Conservation (phyloP, 2,113 vertebrate genomes). For the Rhineura floridana region DNA sequence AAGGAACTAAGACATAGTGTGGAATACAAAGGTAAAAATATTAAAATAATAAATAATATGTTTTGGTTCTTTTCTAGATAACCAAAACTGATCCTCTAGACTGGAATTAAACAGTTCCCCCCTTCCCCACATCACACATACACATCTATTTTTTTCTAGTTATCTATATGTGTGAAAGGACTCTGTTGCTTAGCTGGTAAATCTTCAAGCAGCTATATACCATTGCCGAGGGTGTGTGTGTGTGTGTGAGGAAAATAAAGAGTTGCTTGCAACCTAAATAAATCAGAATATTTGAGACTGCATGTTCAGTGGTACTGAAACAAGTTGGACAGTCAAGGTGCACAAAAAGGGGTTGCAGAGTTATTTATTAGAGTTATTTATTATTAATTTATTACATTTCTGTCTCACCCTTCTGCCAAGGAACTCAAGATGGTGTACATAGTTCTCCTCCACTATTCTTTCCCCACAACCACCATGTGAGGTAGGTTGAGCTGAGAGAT, state of each 20-base stretch:
- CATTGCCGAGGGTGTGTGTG: too few species aligned
- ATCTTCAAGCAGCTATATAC: neutral
- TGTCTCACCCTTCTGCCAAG: too few species aligned
- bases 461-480: too few species aligned
- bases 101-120: constrained; percentile 47
- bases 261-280: neutral
- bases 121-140: constrained; percentile 9
- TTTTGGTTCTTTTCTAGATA: constrained; percentile 63
- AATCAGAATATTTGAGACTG: neutral
- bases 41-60: neutral
- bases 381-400: too few species aligned
- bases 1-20: neutral
- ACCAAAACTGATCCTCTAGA: constrained; percentile 55
- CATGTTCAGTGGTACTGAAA: neutral
- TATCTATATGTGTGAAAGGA: neutral
- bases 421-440: too few species aligned
- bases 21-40: neutral
- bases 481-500: too few species aligned
- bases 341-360: neutral
- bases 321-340: neutral
- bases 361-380: neutral
- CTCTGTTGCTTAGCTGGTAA: neutral
- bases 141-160: too few species aligned
- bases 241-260: too few species aligned
- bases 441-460: too few species aligned